Base-by-base conservation (phyloP, 2,797 vertebrate species). In the Decapterus maruadsi region DNA sequence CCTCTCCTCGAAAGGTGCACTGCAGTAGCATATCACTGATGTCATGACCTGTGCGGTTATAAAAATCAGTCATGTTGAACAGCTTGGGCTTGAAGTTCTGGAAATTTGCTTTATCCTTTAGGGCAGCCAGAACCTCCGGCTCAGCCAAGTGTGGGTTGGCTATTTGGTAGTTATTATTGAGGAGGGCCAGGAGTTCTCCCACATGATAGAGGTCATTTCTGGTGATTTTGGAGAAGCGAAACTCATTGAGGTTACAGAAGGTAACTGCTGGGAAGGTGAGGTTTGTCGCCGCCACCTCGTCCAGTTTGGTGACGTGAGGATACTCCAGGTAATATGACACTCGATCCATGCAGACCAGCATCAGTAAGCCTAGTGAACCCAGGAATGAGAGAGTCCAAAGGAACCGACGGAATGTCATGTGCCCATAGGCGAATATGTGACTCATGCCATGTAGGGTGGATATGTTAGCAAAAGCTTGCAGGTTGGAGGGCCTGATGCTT, bases 51-150 rank as follows among this genome's bases (percentile, higher is more conserved):
- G 96, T 97, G 50, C 96, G 96, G 90, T 97, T 96, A 87, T 96
- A 97, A 91, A 97, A 97, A 82, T 97, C 96, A 34, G 96, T 95
- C 96, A 97, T 97, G 94, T 96, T 96, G 94, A 97, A 97, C 83
- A 95, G 94, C 78, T 96, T 95, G 34, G 97, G 95, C 83, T 96
- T 96, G 90, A 97, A 97, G 94, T 95, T 95, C 74, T 88, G 92
- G 90, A 97, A 97, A 94, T 96, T 96, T 72, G 95, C 96, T 89
- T 97, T 97, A 80, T 96, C 96, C 72, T 96, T 96, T 48, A 97
- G 94, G 20, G 94, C 91, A 0, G 95, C 95, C 84, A 97, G 93
- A 53, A 96, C 92, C 74, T 96, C 95, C 0, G 96, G 95, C 85
- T 97, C 96, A 0, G 96, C 96, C 90, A 96, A 90, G 81, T 96